These are phyloP conservation scores for Malachius bipustulatus DNA, from an alignment of 2,888 invertebrate genomes.

Conservation along the genomic window DNA sequence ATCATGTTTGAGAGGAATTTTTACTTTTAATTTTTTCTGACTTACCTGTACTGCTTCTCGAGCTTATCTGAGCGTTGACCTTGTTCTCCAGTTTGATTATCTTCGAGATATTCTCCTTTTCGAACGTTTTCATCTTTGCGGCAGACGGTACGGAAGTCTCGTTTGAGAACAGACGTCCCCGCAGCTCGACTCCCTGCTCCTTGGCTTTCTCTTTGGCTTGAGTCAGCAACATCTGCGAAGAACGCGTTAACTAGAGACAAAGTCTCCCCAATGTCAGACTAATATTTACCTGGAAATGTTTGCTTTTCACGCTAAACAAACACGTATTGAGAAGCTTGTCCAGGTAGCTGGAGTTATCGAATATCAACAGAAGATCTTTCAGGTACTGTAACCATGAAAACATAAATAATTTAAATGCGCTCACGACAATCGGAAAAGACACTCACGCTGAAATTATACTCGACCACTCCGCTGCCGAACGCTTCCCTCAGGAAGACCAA, in stretches of 20 bases:
- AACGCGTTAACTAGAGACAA: too few relatives aligned
- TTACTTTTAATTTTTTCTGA: too few relatives aligned
- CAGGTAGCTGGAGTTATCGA: constrained; percentile 76
- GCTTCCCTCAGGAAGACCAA: constrained; percentile 55
- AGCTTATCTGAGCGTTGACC: constrained; percentile 30
- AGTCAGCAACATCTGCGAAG: constrained; percentile 55
- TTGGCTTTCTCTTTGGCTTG: constrained; percentile 64
- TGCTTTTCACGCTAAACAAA: constrained; percentile 50
- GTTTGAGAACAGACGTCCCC: constrained; percentile 31
- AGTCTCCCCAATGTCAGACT: too few relatives aligned
- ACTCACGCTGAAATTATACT: constrained; percentile 57
- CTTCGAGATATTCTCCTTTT: constrained; percentile 35
- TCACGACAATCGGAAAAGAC: constrained; percentile 6
- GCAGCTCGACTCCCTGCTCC: constrained; percentile 60
- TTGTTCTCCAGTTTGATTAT: constrained; percentile 34
- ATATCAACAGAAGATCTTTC: constrained; percentile 66
- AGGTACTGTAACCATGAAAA: constrained; percentile 49
- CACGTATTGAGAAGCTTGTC: constrained; percentile 77
- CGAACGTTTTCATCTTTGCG: constrained; percentile 30
- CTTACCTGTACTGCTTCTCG: constrained; percentile 2
- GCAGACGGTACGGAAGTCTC: constrained; percentile 24
- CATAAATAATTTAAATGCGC: background rate
- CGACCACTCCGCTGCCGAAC: constrained; percentile 62
- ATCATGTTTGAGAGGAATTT: too few relatives aligned
- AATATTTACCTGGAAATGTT: constrained; percentile 58